These are phyloP conservation scores for Opisthograptis luteolata DNA, from an alignment of 2,888 invertebrate genomes.

Conservation along the genomic window DNA sequence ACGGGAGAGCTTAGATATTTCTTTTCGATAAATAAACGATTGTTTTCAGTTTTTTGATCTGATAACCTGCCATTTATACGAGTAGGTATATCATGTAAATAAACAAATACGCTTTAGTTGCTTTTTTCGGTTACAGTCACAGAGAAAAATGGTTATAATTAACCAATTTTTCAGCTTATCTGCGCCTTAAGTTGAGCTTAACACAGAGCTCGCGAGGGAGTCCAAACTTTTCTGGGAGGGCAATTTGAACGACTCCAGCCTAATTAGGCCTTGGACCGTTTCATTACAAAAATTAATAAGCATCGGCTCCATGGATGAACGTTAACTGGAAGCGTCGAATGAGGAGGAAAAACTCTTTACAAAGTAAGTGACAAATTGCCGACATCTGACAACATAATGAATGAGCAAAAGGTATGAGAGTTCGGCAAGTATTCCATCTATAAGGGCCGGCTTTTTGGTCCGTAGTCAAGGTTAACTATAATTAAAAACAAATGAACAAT, in stretches of 20 bases:
- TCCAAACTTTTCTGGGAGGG: conserved; percentile 66
- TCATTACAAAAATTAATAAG: conserved; percentile 70
- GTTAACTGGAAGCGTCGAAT: conserved; percentile 48
- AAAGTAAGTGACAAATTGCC: conserved; percentile 47
- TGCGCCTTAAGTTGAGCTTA: conserved; percentile 62
- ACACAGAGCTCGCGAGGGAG: conserved; percentile 59
- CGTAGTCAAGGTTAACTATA: no score
- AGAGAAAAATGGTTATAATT: no score
- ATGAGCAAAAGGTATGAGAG: conserved; percentile 13
- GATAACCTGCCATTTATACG: no score
- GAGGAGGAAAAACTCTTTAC: conserved; percentile 45
- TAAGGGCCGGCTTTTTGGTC: no score
- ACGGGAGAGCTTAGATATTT: no score
- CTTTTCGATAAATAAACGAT: no score
- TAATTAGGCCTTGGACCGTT: conserved; percentile 60
- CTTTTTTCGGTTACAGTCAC: no score
- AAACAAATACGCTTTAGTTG: no score
- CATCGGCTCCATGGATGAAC: conserved; percentile 43
- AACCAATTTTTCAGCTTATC: no score
- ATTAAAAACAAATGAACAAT: no score
- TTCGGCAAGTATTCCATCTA: conserved; percentile 3
- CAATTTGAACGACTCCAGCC: conserved; percentile 53
- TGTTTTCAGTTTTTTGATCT: no score
- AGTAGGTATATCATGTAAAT: no score
- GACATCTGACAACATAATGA: conserved; percentile 36